phyloP scores from a whole-genome alignment of 2,888 invertebrate genomes.

The Cremastinae sp. region DNA sequence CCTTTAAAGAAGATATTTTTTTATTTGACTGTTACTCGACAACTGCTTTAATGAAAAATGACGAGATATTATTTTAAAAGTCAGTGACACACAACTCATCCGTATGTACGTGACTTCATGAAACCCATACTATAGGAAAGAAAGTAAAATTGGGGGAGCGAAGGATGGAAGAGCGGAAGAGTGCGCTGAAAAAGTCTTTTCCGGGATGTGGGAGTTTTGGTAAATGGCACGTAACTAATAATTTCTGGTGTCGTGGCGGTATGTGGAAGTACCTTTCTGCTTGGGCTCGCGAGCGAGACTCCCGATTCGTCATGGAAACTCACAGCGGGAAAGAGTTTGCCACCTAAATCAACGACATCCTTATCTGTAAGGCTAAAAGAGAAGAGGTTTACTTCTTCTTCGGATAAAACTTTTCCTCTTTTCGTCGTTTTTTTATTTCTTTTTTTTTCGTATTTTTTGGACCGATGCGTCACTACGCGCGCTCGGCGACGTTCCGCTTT shows the following conservation, averaged over 20 bases:
- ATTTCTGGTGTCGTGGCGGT: conserved; percentile 61
- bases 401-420: conserved; percentile 21
- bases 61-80: too few species aligned
- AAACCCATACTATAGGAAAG: conserved; percentile 1
- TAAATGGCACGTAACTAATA: conserved; percentile 64
- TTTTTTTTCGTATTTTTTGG: conserved; percentile 24
- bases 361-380: conserved; percentile 51
- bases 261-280: conserved; percentile 18
- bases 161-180: conserved; percentile 6
- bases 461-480: conserved; percentile 20
- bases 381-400: conserved; percentile 30
- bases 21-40: too few species aligned
- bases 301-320: conserved; percentile 62
- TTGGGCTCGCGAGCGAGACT: conserved; percentile 42
- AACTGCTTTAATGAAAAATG: too few species aligned
- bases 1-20: too few species aligned
- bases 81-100: too few species aligned
- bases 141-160: background rate
- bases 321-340: conserved; percentile 63
- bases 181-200: conserved; percentile 44
- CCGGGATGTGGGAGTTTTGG: conserved; percentile 49
- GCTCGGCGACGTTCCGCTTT: conserved; percentile 18
- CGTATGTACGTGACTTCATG: background rate
- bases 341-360: conserved; percentile 62
- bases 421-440: conserved; percentile 10